Conservation (phyloP, 2,797 vertebrate genomes). For the Chromis chromis region DNA sequence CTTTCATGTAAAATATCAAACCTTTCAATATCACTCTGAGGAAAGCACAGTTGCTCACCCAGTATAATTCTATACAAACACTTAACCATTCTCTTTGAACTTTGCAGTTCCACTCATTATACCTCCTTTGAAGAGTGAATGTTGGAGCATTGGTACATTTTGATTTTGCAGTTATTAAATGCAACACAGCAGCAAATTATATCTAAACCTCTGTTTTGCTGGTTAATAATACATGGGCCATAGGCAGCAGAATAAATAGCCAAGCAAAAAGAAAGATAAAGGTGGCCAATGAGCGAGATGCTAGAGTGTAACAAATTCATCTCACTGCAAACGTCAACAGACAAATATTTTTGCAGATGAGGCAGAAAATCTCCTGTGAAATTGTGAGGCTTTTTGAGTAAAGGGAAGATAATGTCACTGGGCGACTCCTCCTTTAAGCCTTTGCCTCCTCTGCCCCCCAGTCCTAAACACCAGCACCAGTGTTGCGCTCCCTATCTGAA, state of each 20-base stretch:
- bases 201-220: conserved; percentile 74
- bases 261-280: conserved; percentile 59
- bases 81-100: conserved; percentile 87
- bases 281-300: conserved; percentile 50
- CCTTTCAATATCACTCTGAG: conserved; percentile 81
- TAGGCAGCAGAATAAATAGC: conserved; percentile 66
- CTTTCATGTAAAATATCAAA: conserved; percentile 85
- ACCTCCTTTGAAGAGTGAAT: conserved; percentile 83
- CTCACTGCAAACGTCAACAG: conserved; percentile 68
- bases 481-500: conserved; percentile 29
- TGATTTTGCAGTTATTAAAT: conserved; percentile 85
- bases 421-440: conserved; percentile 51
- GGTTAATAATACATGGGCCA: conserved; percentile 81
- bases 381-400: conserved; percentile 49
- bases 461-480: conserved; percentile 61
- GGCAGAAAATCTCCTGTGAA: conserved; percentile 65
- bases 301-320: conserved; percentile 67
- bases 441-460: conserved; percentile 13
- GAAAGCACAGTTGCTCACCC: conserved; percentile 73
- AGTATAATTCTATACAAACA: conserved; percentile 82
- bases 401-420: conserved; percentile 62
- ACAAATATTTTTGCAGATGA: conserved; percentile 73
- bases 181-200: conserved; percentile 83
- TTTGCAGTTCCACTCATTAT: conserved; percentile 81
- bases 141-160: conserved; percentile 79